phyloP scores from a whole-genome alignment of 1,140 invertebrate species.

The Agraylea sexmaculata region DNA sequence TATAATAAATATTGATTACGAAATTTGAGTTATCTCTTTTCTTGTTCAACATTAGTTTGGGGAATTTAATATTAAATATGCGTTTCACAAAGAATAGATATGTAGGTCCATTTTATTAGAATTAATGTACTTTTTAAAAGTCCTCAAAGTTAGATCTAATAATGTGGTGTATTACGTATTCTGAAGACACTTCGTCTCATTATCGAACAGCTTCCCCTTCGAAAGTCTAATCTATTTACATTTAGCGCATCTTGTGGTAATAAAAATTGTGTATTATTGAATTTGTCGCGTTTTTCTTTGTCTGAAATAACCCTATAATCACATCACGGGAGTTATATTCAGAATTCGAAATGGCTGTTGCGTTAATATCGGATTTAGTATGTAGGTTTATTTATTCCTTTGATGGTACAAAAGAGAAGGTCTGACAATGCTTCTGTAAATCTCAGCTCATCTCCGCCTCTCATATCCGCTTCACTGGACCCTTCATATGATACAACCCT shows the following conservation, averaged over 20 bases:
- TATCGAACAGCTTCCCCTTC: background rate
- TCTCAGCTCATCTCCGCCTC: conserved; percentile 21
- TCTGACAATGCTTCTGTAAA: conserved; percentile 17
- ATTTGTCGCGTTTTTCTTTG: conserved; percentile 11
- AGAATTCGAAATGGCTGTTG: too few relatives aligned
- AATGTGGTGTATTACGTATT: too few relatives aligned
- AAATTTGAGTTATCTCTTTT: too few relatives aligned
- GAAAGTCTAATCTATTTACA: conserved; percentile 6
- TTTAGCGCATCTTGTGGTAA: background rate
- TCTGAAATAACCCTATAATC: conserved; percentile 10
- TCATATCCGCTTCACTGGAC: conserved; percentile 21
- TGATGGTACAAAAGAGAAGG: conserved; percentile 21
- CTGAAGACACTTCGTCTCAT: too few relatives aligned
- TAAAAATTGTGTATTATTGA: conserved; percentile 4
- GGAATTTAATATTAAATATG: too few relatives aligned
- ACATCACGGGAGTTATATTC: conserved; percentile 13
- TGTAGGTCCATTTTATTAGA: too few relatives aligned
- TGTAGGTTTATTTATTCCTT: conserved; percentile 22
- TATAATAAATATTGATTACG: too few relatives aligned
- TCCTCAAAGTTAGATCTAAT: too few relatives aligned
- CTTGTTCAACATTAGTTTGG: too few relatives aligned
- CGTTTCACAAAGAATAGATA: too few relatives aligned
- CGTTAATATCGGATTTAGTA: conserved; percentile 23
- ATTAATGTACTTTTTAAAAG: too few relatives aligned
- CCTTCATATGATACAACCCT: too few relatives aligned